Percentiles rank a stretch among this genome's conserved stretches.
These are phyloP conservation scores for Cyanoderma ruficeps DNA, from an alignment of 2,113 vertebrate species.

Conservation along the genomic window DNA sequence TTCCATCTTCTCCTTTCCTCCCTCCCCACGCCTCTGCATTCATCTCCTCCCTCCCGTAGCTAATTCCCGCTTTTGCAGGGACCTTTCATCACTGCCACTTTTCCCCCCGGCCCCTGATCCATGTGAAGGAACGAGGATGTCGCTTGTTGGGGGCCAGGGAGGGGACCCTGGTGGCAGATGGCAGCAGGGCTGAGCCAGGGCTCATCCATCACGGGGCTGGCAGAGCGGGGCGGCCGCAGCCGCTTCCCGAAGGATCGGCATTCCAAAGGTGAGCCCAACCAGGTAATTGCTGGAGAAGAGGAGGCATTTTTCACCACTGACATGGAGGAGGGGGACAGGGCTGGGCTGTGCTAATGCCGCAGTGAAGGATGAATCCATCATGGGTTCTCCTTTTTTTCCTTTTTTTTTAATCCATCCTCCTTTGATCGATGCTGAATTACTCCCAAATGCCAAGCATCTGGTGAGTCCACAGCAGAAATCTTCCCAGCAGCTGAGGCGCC, in stretches of 20 bases:
- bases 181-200: background rate
- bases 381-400: background rate
- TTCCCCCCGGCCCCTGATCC: background rate
- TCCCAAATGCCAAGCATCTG: background rate
- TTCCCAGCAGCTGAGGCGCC: background rate
- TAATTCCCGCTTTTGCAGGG: background rate
- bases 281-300: background rate
- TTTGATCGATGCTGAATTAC: background rate
- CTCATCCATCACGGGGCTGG: background rate
- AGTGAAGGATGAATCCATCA: constrained; percentile 46
- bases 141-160: background rate
- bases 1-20: background rate
- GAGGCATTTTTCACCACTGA: constrained; percentile 35
- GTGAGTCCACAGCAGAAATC: background rate
- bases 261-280: background rate
- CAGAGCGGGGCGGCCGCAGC: accelerated
- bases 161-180: background rate
- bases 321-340: background rate
- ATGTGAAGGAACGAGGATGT: background rate
- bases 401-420: background rate
- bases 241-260: accelerated
- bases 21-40: background rate
- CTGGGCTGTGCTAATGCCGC: background rate
- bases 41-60: background rate
- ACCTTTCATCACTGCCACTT: background rate